Percentiles rank a stretch among this genome's conserved stretches.
phyloP scores from a whole-genome alignment of 1,140 invertebrate genomes.

The Piezodorus guildinii region DNA sequence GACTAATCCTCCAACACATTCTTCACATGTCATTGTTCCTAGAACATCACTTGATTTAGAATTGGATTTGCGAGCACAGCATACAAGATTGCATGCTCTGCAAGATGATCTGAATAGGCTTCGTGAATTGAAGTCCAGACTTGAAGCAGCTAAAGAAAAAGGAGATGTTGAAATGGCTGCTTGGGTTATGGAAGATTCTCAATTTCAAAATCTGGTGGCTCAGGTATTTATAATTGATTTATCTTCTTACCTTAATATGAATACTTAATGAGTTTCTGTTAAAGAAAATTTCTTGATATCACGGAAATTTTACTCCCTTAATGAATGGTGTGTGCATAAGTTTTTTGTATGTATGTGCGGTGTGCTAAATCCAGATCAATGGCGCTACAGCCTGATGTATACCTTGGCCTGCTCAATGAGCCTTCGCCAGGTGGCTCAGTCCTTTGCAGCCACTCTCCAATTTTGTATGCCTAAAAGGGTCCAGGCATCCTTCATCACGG shows the following conservation, averaged over 20 bases:
- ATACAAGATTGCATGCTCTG: slow-evolving; percentile 65
- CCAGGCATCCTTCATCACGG: too few species aligned
- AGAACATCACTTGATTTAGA: slow-evolving; percentile 85
- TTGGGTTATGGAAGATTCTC: slow-evolving; percentile 77
- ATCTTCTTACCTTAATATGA: background rate
- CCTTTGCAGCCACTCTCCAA: too few species aligned
- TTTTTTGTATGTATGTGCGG: too few species aligned
- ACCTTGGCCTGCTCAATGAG: too few species aligned
- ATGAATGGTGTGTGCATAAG: too few species aligned
- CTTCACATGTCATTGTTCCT: slow-evolving; percentile 29
- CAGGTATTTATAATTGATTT: slow-evolving; percentile 35
- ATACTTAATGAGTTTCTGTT: background rate
- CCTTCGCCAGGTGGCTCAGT: too few species aligned
- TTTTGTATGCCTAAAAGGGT: too few species aligned
- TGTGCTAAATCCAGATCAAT: too few species aligned
- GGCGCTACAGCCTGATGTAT: too few species aligned
- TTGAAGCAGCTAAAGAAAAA: slow-evolving; percentile 53
- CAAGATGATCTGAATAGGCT: slow-evolving; percentile 73
- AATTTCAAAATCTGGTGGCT: slow-evolving; percentile 64
- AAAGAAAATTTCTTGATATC: background rate
- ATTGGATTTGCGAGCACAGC: slow-evolving; percentile 80
- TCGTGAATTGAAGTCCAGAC: slow-evolving; percentile 55
- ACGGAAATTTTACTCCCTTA: background rate
- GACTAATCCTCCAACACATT: slow-evolving; percentile 14
- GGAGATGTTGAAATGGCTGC: slow-evolving; percentile 65